phyloP scores from a whole-genome alignment of 2,888 invertebrate genomes.

The Seladonia tumulorum region DNA sequence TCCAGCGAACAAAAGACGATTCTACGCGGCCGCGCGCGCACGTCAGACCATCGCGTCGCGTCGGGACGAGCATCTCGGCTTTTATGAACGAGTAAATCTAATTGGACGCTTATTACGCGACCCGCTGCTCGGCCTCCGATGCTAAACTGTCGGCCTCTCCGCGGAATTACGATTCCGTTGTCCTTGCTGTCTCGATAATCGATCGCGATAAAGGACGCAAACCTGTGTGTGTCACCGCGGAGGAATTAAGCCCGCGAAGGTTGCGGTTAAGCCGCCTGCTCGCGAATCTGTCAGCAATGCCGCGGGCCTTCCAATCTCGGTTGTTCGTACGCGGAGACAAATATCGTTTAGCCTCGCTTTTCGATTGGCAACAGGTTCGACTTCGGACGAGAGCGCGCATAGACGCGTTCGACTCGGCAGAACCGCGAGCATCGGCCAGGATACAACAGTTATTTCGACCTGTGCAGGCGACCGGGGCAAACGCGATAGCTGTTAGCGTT shows the following conservation, averaged over 20 bases:
- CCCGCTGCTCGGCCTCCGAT: slow-evolving; percentile 30
- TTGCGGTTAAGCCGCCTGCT: neutral
- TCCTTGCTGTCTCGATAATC: slow-evolving; percentile 6
- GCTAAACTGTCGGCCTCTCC: slow-evolving; percentile 23
- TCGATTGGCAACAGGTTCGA: neutral
- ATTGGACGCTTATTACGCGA: slow-evolving; percentile 64
- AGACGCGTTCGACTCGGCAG: neutral
- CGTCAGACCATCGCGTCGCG: slow-evolving; percentile 2
- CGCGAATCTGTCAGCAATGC: neutral
- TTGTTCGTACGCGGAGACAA: neutral
- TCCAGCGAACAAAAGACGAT: slow-evolving; percentile 66
- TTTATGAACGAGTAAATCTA: slow-evolving; percentile 66
- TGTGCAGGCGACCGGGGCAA: neutral
- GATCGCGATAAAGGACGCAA: neutral
- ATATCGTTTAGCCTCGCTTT: neutral
- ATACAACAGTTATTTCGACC: slow-evolving; percentile 12
- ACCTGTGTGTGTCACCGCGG: neutral
- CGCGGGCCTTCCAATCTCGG: neutral
- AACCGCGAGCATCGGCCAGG: neutral
- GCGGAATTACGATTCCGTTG: slow-evolving; percentile 32
- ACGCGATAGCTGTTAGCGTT: neutral
- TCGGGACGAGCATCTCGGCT: slow-evolving; percentile 42
- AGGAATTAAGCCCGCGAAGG: neutral
- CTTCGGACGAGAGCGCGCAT: neutral
- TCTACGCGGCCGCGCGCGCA: slow-evolving; percentile 29